Base-by-base conservation (phyloP, 2,113 vertebrate genomes). In the Syngnathus scovelli region DNA sequence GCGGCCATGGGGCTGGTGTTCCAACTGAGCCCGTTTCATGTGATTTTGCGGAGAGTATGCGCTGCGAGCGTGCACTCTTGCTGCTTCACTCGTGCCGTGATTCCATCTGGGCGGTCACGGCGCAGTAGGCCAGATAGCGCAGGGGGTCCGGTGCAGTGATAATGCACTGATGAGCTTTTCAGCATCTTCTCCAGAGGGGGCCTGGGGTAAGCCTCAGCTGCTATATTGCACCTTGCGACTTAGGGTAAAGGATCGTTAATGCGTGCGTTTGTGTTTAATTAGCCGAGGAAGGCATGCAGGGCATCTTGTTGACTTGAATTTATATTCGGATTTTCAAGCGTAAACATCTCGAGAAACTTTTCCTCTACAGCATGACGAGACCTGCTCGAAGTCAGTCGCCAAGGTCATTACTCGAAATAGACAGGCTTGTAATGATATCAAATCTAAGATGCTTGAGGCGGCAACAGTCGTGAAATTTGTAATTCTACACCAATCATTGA, bases 151-250 rank as follows among this genome's bases (percentile, higher is more conserved):
- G 52, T 27, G 21, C 7, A 38, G n/a, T 68, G 52, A 58, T 54
- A 49, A 67, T 44, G 58, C 69, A 55, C 58, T 16, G 64, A 60
- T 68, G 46, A 59, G 49, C 73, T 67, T 68, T 33, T 54, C 23
- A 80, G 44, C 64, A 63, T 70, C 46, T 60, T 79, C 71, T 84
- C 54, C 62, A 43, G 21, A 68, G 67, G 69, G 55, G 39, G 46
- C 61, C 59, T 43, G n/a, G 36, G 61, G 65, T 60, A 23, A 19
- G 49, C 77, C 49, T 33, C 61, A 38, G 39, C 68, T 58, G 19
- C 19, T 65, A 51, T 65, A 51, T 19, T 48, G 2, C 38, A 23
- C n/a, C 12, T 13, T 6, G 21, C 23, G 38, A 43, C n/a, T 16
- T 16, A 7, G 27, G 12, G 13, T 8, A 52, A 52, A 52, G n/a